Conservation (phyloP, 2,888 invertebrate species). For the Cylloceria caligata region DNA sequence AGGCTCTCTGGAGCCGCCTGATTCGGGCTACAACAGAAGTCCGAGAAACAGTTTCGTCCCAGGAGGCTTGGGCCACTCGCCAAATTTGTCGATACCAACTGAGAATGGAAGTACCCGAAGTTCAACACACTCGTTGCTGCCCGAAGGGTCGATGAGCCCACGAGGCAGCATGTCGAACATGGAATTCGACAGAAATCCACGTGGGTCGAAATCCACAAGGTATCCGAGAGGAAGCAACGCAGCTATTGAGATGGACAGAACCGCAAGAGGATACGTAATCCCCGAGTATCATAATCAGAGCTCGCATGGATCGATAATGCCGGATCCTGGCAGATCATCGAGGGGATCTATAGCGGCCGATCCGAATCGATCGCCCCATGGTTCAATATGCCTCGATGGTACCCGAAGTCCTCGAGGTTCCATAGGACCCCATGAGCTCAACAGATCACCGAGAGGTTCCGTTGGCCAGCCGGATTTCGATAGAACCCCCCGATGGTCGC, state of each 20-base stretch:
- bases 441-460: conserved; percentile 84
- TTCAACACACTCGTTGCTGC: conserved; percentile 87
- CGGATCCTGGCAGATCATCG: conserved; percentile 83
- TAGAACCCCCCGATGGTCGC: conserved; percentile 81
- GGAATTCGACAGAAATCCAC: conserved; percentile 87
- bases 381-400: conserved; percentile 85
- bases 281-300: conserved; percentile 84
- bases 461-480: conserved; percentile 85
- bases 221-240: conserved; percentile 85
- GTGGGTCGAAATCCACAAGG: conserved; percentile 87
- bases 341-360: conserved; percentile 85
- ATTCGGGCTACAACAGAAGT: conserved; percentile 83
- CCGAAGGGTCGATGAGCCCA: conserved; percentile 86
- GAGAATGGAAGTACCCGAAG: conserved; percentile 80
- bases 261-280: conserved; percentile 87
- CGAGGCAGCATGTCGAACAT: conserved; percentile 87
- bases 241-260: conserved; percentile 83
- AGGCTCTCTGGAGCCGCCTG: conserved; percentile 88
- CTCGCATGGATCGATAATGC: conserved; percentile 84
- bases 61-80: conserved; percentile 74
- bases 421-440: conserved; percentile 82
- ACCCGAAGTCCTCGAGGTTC: conserved; percentile 87
- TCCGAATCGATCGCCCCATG: conserved; percentile 86
- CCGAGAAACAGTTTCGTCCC: conserved; percentile 88
- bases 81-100: conserved; percentile 75